Percentiles rank a stretch among this genome's conserved stretches.
These are phyloP conservation scores for Temnothorax nylanderi DNA, from an alignment of 1,140 invertebrate genomes.

Conservation along the genomic window DNA sequence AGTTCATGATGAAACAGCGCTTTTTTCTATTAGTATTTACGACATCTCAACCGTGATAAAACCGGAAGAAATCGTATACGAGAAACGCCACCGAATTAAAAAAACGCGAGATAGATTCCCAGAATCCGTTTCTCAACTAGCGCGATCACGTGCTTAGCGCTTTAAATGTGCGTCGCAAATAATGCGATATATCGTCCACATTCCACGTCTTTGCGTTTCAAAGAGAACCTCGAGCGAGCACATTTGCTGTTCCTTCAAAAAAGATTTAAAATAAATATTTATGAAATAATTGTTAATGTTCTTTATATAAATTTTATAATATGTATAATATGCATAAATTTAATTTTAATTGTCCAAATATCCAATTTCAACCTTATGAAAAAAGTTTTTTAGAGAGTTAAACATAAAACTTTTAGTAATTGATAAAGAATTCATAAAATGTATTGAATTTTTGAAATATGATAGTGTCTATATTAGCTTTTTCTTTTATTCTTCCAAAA, in stretches of 20 bases:
- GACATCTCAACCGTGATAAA: constrained; percentile 18
- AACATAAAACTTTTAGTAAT: background rate
- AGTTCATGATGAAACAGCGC: constrained; percentile 27
- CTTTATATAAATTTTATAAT: background rate
- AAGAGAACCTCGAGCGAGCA: background rate
- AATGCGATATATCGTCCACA: background rate
- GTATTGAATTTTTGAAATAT: background rate
- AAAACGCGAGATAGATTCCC: constrained; percentile 9
- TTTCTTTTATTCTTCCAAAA: background rate
- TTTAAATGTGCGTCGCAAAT: constrained; percentile 23
- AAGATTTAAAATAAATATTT: background rate
- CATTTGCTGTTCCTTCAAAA: background rate
- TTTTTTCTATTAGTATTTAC: constrained; percentile 32
- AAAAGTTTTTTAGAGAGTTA: background rate
- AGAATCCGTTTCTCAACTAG: background rate
- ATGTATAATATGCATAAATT: background rate
- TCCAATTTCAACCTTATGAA: background rate
- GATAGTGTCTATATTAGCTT: background rate
- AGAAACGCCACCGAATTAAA: constrained; percentile 20
- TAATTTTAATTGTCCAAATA: background rate
- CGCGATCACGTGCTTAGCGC: background rate
- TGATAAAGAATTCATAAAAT: background rate
- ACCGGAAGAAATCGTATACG: background rate
- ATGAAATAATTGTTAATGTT: background rate
- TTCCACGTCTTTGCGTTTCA: background rate